Base-by-base conservation (phyloP, 2,888 invertebrate species). In the Drosophila atroscutellata region DNA sequence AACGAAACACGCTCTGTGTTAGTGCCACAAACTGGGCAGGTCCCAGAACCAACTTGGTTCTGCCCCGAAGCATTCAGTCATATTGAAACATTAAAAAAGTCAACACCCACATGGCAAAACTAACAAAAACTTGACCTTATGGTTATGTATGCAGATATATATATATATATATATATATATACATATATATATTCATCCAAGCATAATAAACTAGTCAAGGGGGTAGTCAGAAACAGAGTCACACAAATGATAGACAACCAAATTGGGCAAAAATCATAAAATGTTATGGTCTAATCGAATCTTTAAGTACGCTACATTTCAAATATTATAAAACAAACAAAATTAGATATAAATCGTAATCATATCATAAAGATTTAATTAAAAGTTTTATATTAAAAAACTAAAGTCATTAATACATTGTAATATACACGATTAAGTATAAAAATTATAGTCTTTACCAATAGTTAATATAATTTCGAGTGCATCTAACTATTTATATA, bases 1-100 rank as follows among this genome's bases (percentile, higher is more conserved):
- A 68, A 65, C 78, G 65, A 75, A 83, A 80, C 74, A 83, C 71
- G 71, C 69, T 78, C 69, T 45, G 39, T 63, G 74, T 59, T 51
- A 58, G 56, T 79, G 34, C 36, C 60, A 70, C 67, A 65, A 83
- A 81, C 59, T 69, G 83, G 86, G 85, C 42, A 55, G 68, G 79
- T 66, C 75, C 72, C 66, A 66, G 50, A 66, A 79, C 65, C 42
- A 69, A 59, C 71, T 66, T 67, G 68, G 69, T 66, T 62, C 75
- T 73, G 79, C 81, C 78, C 78, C 64, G 50, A 65, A 68, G 83
- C 89, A 83, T 90, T 86, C 88, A 90, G 86, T 83, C 86, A 91
- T 88, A 90, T 87, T 90, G 90, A 87, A 87, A 90, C 87, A 87
- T 90, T 87, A 89, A 88, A 87, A 90, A 76, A 90, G 90, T 90